Base-by-base conservation (phyloP, 1,140 invertebrate genomes). In the Bombus waltoni region DNA sequence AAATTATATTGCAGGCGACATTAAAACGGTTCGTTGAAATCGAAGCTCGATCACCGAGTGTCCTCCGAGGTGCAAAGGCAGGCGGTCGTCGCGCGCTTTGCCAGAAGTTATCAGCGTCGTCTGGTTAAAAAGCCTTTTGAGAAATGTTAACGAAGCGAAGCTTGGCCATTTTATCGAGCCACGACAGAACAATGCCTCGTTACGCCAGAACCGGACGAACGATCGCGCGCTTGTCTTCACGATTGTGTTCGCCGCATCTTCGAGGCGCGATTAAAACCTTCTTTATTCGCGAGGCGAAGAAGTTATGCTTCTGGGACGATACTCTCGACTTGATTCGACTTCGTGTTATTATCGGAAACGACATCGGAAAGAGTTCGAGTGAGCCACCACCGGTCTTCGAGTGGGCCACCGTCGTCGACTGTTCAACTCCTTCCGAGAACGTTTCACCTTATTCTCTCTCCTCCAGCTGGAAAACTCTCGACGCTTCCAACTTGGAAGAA, bases 141-240 rank as follows among this genome's bases (percentile, higher is more conserved):
- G 80, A 87, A 88, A 74, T 62, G 70, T 88, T 88, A 88, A 88
- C 75, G 78, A 88, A 86, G 85, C 79, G 53, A 57, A 77, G 44
- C 80, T 72, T 84, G 66, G 32, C 78, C 47, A 47, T 78, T 66
- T 83, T 83, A 87, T 87, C 87, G 74, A 28, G n/a, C 32, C 66
- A 3, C 73, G 68, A 83, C 74, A 78, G 80, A 88, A 88, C 85
- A 88, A 88, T 88, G 62, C 87, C 75, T 88, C 74, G 68, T 88
- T 82, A 87, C 72, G 62, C 68, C n/a, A 62, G 15, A 25, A n/a
- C 2, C 35, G 77, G 71, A 57, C 57, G 35, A 72, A 47, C 25
- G 53, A 22, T n/a, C 32, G 59, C 59, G 22, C 25, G 47, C 32
- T 74, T 28, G 32, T 32, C 62, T 71, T 71, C 75, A 10, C n/a